phyloP scores from a whole-genome alignment of 2,888 invertebrate species.

The Cerceris rybyensis region DNA sequence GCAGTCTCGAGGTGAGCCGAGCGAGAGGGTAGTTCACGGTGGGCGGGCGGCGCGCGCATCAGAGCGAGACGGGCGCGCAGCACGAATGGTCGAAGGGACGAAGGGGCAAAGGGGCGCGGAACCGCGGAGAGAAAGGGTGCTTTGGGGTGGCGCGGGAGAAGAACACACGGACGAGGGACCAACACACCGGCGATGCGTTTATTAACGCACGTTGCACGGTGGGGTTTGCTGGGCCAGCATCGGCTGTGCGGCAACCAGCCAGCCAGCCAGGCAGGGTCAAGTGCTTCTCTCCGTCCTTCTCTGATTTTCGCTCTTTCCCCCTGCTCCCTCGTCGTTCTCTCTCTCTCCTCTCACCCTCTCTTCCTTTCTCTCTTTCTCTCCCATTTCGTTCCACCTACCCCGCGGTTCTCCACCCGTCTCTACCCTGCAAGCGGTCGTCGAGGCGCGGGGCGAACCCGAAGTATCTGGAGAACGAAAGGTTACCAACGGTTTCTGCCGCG shows the following conservation, averaged over 20 bases:
- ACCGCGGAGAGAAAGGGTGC: too few species aligned
- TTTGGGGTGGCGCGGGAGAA: neutral
- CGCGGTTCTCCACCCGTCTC: neutral
- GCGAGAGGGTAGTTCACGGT: constrained; percentile 15
- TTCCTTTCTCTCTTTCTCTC: constrained; percentile 20
- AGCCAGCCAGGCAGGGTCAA: constrained; percentile 77
- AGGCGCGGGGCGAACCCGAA: constrained; percentile 27
- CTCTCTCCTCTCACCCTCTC: constrained; percentile 19
- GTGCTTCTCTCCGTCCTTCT: constrained; percentile 64
- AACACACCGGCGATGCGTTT: constrained; percentile 70
- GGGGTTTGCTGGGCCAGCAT: constrained; percentile 76
- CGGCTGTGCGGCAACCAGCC: constrained; percentile 69
- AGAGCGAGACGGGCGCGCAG: constrained; percentile 21
- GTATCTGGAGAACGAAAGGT: constrained; percentile 45
- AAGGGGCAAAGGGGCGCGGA: constrained; percentile 11
- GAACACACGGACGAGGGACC: constrained; percentile 52
- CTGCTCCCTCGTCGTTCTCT: constrained; percentile 29
- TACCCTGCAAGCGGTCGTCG: neutral
- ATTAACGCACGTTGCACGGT: constrained; percentile 74
- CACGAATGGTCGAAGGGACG: constrained; percentile 1
- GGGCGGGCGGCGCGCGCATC: constrained; percentile 42
- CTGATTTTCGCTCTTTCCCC: constrained; percentile 40
- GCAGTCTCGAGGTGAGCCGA: neutral
- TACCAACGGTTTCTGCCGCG: neutral
- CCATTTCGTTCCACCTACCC: neutral